Base-by-base conservation (phyloP, 1,140 invertebrate genomes). In the Stegodyphus dumicola region DNA sequence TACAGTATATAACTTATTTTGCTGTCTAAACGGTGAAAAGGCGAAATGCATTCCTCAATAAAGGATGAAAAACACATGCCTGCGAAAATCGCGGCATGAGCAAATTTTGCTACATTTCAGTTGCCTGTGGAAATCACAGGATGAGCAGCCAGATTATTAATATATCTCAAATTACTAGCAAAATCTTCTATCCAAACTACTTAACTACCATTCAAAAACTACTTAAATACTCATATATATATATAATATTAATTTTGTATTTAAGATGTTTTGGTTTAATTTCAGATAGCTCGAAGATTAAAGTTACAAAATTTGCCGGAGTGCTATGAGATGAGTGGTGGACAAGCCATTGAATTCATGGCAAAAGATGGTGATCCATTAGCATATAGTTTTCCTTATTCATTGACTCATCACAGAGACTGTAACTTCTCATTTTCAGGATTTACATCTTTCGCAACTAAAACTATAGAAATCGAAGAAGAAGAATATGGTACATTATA, bases 361-460 rank as follows among this genome's bases (percentile, higher is more conserved):
- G 96, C 97, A 7, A 91, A 90, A 74, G 90, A 92, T 89, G 95
- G 96, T 13, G 91, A 97, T 90, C 92, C 93, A 5, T 88, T 91
- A 7, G 91, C 93, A 71, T 97, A 94, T 91, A 88, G 92, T 17
- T 95, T 96, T 89, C 91, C 90, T 15, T 66, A 92, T 7, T 92
- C 94, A 0, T 90, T 95, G 90, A 89, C 90, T 7, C 91, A 90
- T 86, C 92, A 93, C 83, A 91, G 91, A 88, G 92, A 96, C 89
- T 98, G 96, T 89, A 94, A 95, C 90, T 98, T 98, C 88, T 97
- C 95, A 90, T 96, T 97, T 90, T 89, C 94, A 76, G 96, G 96
- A 17, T 81, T 77, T 18, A 49, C 10, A 9, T 93, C 92, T 88
- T 91, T 89, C 65, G 91, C 92, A 7, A 87, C 89, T 33, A 88